Percentiles rank a stretch among this genome's conserved stretches.
These are phyloP conservation scores for Eristalis arbustorum DNA, from an alignment of 2,888 invertebrate species.

Conservation along the genomic window DNA sequence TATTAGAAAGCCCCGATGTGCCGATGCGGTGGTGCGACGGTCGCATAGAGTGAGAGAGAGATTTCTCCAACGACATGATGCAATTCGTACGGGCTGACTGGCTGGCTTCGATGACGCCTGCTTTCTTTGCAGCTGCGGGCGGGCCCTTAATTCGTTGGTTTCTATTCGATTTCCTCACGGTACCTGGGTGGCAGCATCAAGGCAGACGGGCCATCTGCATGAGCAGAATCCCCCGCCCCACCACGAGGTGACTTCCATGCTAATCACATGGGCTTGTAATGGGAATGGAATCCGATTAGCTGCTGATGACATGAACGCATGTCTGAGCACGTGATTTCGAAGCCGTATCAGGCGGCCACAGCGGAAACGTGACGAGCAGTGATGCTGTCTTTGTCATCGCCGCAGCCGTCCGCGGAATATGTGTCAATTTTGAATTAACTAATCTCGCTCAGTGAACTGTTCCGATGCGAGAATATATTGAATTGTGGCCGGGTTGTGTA, in stretches of 20 bases:
- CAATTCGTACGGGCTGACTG: neutral
- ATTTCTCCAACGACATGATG: conserved; percentile 35
- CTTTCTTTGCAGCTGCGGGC: neutral
- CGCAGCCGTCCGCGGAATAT: conserved; percentile 9
- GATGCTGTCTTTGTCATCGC: neutral
- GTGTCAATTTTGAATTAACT: conserved; percentile 15
- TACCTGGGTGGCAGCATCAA: neutral
- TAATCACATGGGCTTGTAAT: neutral
- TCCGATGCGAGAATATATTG: neutral
- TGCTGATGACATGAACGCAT: neutral
- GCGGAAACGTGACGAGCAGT: neutral
- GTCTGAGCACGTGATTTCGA: neutral
- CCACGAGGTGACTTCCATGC: neutral
- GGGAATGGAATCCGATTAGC: neutral
- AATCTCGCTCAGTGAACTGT: neutral
- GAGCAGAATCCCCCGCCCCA: neutral
- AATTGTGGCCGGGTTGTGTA: neutral
- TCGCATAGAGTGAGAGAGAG: conserved; percentile 20
- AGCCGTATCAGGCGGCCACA: neutral
- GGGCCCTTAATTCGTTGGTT: neutral
- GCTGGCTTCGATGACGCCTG: neutral
- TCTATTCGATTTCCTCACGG: neutral
- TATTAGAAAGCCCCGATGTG: conserved; percentile 57
- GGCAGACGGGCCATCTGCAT: neutral
- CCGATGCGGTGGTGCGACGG: neutral